Conservation (phyloP, 2,113 vertebrate species). For the Stomatorhinus ivindoensis region DNA sequence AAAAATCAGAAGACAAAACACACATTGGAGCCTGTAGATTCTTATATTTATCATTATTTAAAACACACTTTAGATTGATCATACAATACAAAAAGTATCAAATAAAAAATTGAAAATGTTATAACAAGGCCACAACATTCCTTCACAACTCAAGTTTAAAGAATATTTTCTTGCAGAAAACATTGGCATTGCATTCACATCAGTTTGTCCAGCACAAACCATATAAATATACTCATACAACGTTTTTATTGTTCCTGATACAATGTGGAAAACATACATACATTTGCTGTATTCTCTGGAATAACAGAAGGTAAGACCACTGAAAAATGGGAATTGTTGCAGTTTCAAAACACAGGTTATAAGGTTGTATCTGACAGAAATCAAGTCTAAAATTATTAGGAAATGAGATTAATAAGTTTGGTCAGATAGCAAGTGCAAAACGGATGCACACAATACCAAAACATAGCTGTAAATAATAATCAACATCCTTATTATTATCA, state of each 20-base stretch:
- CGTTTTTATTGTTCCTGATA: background rate
- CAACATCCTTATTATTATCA: background rate
- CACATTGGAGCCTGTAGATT: background rate
- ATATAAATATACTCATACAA: background rate
- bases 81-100: slow-evolving; percentile 8
- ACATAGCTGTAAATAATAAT: background rate
- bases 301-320: background rate
- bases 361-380: background rate
- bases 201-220: background rate
- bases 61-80: background rate
- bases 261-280: background rate
- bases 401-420: background rate
- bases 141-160: slow-evolving; percentile 53
- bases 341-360: background rate
- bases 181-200: background rate
- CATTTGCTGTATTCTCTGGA: background rate
- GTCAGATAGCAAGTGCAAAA: background rate
- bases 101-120: slow-evolving; percentile 30
- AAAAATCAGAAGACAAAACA: background rate
- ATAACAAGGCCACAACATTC: slow-evolving; percentile 59
- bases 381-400: background rate
- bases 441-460: background rate
- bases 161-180: slow-evolving; percentile 42
- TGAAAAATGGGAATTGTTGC: background rate
- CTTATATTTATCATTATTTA: background rate